phyloP scores from a whole-genome alignment of 1,140 invertebrate genomes.

The Drosophila melanogaster region DNA sequence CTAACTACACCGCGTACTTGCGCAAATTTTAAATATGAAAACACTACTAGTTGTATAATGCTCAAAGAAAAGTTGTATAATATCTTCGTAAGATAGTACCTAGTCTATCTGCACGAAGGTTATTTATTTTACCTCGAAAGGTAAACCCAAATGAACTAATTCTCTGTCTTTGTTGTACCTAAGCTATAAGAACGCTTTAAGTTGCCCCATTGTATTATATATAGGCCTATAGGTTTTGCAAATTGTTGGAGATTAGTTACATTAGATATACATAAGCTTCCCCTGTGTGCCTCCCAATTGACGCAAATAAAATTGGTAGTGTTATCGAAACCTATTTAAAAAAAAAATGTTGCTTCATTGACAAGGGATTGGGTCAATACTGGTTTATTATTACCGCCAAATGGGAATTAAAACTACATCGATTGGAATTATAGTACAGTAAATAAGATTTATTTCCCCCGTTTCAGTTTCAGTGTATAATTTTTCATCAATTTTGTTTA shows the following conservation, averaged over 20 bases:
- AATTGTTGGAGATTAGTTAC: not conserved
- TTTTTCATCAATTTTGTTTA: slow-evolving; percentile 42
- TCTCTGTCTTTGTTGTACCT: not conserved
- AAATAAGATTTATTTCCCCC: slow-evolving; percentile 74
- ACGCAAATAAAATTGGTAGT: slow-evolving; percentile 8
- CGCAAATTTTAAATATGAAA: not conserved
- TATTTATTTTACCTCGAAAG: not conserved
- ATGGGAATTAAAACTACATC: not conserved
- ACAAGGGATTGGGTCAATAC: not conserved
- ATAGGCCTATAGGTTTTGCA: not conserved
- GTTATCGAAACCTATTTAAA: not conserved
- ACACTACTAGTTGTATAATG: slow-evolving; percentile 28
- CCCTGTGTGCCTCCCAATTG: slow-evolving; percentile 5
- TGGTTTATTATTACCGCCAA: no score
- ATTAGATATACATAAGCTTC: slow-evolving; percentile 8
- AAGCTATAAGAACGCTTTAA: not conserved
- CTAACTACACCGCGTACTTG: slow-evolving; percentile 10
- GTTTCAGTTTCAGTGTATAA: slow-evolving; percentile 52
- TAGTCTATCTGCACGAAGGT: not conserved
- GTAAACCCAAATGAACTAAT: not conserved
- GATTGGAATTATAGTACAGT: slow-evolving; percentile 52
- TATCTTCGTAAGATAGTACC: slow-evolving; percentile 29
- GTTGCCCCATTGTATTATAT: slow-evolving; percentile 1
- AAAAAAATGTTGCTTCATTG: not conserved
- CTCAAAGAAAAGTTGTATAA: slow-evolving; percentile 37